These are phyloP conservation scores for Pandemis corylana DNA, from an alignment of 2,888 invertebrate genomes.

Conservation along the genomic window DNA sequence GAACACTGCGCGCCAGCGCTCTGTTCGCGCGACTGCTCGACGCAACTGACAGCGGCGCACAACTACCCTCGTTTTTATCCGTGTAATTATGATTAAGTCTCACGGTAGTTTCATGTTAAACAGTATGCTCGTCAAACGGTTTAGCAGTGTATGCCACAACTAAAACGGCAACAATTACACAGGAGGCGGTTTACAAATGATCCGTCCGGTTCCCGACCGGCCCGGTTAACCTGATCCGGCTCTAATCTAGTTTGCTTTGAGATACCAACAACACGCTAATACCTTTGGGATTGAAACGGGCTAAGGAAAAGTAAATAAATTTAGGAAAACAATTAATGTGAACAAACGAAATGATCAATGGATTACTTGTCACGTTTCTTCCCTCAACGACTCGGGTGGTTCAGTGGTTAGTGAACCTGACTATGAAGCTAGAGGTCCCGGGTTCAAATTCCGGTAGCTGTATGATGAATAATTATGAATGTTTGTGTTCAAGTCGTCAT, in stretches of 20 bases:
- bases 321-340: background rate
- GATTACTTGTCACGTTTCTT: background rate
- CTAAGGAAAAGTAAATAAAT: constrained; percentile 6
- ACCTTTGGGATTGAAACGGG: constrained; percentile 20
- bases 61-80: too few species aligned
- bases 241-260: constrained; percentile 36
- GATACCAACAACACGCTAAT: constrained; percentile 23
- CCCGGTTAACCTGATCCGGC: constrained; percentile 26
- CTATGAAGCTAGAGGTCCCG: too few species aligned
- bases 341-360: background rate
- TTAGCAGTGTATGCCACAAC: constrained; percentile 19
- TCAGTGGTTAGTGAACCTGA: too few species aligned
- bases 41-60: too few species aligned
- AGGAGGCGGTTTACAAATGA: constrained; percentile 40
- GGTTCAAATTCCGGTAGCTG: too few species aligned
- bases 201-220: constrained; percentile 22
- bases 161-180: constrained; percentile 41
- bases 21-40: too few species aligned
- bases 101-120: too few species aligned
- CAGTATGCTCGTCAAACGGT: background rate
- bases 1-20: too few species aligned
- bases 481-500: too few species aligned
- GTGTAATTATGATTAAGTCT: too few species aligned
- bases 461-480: too few species aligned
- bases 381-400: too few species aligned